phyloP scores from a whole-genome alignment of 2,888 invertebrate genomes.

The Holacanthella duospinosa region DNA sequence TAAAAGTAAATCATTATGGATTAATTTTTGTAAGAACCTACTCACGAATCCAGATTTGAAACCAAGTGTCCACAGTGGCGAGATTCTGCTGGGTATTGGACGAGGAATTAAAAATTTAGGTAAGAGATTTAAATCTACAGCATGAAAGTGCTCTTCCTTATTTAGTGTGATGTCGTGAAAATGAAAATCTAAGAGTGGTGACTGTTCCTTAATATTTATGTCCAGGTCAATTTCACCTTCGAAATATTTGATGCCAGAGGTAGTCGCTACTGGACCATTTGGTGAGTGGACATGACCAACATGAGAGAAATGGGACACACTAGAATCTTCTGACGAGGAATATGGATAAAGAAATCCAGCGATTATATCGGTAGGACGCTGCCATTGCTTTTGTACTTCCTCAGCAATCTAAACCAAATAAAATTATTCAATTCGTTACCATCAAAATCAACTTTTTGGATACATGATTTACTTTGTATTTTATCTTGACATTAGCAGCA shows the following conservation, averaged over 20 bases:
- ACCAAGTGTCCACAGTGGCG: slow-evolving; percentile 19
- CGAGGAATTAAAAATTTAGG: slow-evolving; percentile 20
- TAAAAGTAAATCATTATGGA: background rate
- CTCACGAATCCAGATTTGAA: background rate
- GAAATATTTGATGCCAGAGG: too few relatives aligned
- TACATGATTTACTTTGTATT: slow-evolving; percentile 22
- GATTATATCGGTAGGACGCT: slow-evolving; percentile 11
- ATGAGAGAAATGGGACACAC: background rate
- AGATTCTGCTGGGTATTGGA: slow-evolving; percentile 27
- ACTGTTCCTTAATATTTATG: slow-evolving; percentile 20
- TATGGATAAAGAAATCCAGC: slow-evolving; percentile 21
- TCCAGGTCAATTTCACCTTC: slow-evolving; percentile 26
- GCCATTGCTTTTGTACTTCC: slow-evolving; percentile 19
- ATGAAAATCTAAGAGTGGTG: slow-evolving; percentile 25
- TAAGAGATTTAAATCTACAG: slow-evolving; percentile 28
- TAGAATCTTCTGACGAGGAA: background rate
- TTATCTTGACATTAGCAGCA: slow-evolving; percentile 20
- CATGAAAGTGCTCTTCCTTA: slow-evolving; percentile 26
- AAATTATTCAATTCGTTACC: background rate
- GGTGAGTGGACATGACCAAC: background rate
- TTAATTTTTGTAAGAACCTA: background rate
- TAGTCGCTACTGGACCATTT: background rate
- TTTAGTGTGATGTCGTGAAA: slow-evolving; percentile 13
- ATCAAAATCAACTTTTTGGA: background rate
- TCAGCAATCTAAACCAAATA: slow-evolving; percentile 15